Base-by-base conservation (phyloP, 2,797 vertebrate species). In the Hyperoplus immaculatus region DNA sequence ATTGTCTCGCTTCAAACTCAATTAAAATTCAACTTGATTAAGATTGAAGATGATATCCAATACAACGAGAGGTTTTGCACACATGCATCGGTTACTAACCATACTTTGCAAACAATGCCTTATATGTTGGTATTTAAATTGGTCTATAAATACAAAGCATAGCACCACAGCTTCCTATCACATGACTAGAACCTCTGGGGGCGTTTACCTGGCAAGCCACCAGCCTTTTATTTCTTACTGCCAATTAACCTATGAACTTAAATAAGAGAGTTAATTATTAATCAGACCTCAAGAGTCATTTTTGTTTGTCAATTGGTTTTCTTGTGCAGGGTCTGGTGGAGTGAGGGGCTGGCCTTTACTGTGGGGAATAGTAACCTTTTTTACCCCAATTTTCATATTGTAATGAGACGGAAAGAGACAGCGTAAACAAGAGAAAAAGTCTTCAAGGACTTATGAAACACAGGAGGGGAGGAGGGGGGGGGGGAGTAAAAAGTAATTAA, bases 191-290 rank as follows among this genome's bases (percentile, higher is more conserved):
- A 65, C 65, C 77, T 77, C 75, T n/a, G 59, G 29, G 85, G 81
- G 64, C 42, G 46, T 68, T 69, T 76, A 85, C 81, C 84, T 82
- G 82, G 78, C 80, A 79, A 47, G 38, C 63, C 75, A 79, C 75
- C 60, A 63, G 73, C 61, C 77, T 76, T 67, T 68, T 21, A 21
- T 29, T 29, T 29, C 29, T 71, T 47, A 50, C 64, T 45, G 82
- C 84, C 75, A 80, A 79, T 88, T 87, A 89, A 82, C 74, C 80
- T 60, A 57, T 50, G 78, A 85, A 82, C 82, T 83, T 88, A 83
- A 90, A 90, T 89, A 90, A 77, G 61, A 41, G 72, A 82, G 77
- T 89, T 87, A 82, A 89, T 90, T 84, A 87, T 89, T 87, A 80
- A 87, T 84, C 76, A 72, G 77, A 75, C 70, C 78, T 81, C 70